These are phyloP conservation scores for Ctenicera cuprea DNA, from an alignment of 2,888 invertebrate species.

Conservation along the genomic window DNA sequence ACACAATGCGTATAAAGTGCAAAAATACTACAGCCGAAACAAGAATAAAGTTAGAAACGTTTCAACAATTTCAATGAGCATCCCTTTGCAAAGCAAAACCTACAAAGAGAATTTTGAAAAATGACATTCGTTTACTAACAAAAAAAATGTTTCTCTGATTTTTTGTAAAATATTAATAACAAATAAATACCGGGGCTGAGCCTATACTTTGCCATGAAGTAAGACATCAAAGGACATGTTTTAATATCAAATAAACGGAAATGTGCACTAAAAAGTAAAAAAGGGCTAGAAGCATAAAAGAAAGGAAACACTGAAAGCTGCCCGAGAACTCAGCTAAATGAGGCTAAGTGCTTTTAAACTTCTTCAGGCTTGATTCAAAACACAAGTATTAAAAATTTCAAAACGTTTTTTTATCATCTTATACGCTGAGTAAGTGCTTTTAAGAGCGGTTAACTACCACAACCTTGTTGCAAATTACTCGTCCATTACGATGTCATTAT, in stretches of 20 bases:
- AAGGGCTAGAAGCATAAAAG: constrained; percentile 34
- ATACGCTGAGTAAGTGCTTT: constrained; percentile 53
- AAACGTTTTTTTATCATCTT: constrained; percentile 51
- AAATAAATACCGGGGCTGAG: background rate
- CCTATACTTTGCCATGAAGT: background rate
- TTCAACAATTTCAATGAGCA: constrained; percentile 20
- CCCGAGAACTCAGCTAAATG: constrained; percentile 40
- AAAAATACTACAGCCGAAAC: constrained; percentile 20
- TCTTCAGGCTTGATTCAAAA: constrained; percentile 47
- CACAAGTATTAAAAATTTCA: constrained; percentile 51
- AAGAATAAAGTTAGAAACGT: constrained; percentile 21
- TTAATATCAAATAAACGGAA: constrained; percentile 39
- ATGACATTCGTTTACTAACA: background rate
- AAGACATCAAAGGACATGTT: constrained; percentile 27
- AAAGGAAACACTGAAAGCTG: constrained; percentile 44
- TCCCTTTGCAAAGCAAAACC: background rate
- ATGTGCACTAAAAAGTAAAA: constrained; percentile 26
- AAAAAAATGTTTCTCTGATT: background rate
- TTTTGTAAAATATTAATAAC: background rate
- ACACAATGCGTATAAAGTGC: constrained; percentile 28
- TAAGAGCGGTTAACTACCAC: constrained; percentile 52
- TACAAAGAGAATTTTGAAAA: constrained; percentile 6
- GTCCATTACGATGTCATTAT: constrained; percentile 54
- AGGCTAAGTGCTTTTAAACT: constrained; percentile 53
- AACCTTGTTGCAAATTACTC: constrained; percentile 53